Evolutionary conservation across 2,888 invertebrate genomes (phyloP), one percentile per base, ranked within the genome.

Genomic region (Petrophora chlorosata): DNA sequence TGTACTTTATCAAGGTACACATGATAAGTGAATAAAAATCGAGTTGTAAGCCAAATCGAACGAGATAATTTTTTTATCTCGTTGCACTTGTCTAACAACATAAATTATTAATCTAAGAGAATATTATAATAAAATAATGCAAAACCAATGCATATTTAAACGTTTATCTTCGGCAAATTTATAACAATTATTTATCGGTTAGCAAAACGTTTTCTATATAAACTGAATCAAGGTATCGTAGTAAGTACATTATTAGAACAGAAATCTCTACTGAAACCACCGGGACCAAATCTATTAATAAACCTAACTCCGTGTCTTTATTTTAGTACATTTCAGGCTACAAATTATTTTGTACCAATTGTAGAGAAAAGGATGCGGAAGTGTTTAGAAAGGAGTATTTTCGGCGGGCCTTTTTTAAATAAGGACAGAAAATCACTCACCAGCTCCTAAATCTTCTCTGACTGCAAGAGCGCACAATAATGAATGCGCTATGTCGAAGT

Each of bases 401-500:
- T 72, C 74, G 70, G 76, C 79, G 75, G 63, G 71, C 50, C 59
- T 52, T 42, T 68, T 79, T 72, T 66, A 76, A 78, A 74, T 65
- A 56, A 59, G 57, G 67, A 41, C 53, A 61, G 56, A 41, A 52
- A 60, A 63, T 49, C 56, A 90, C 93, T 92, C 91, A 96, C 97
- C 97, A 81, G 94, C 91, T 71, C 97, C 97, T 76, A 98, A 92
- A 92, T 99, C 99, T 85, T 99, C 99, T 75, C 98, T 93, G 63
- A 99, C 98, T 72, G 97, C 96, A 70, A 99, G 92, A 76, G 98
- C 98, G 91, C 97, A 98, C 67, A 99, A 91, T 71, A 97, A 93
- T 86, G 97, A 98, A 91, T 99, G 98, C 67, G 99, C 99, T 73
- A 99, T 95, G 85, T 99, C 99, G 90, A 99, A 99, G 92, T 98